A percentile compares a stretch with the other conserved stretches of the same genome.
Evolutionary conservation across 2,797 vertebrate genomes (phyloP).

Genomic region (Helicolenus hilgendorfi): DNA sequence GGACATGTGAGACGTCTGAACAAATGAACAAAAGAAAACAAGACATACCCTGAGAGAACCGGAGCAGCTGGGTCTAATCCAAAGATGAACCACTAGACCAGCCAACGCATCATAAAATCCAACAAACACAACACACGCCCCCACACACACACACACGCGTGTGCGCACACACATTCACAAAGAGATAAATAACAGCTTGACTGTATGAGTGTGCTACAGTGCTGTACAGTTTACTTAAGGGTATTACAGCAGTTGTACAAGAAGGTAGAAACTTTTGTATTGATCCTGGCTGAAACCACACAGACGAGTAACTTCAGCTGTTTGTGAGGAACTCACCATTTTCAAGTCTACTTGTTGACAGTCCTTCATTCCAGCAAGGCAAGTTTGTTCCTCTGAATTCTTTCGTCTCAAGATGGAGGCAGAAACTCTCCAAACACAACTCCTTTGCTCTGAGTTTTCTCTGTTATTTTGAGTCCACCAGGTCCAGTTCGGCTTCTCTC

Average conservation of each 20-base stretch:
- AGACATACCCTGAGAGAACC: slow-evolving; percentile 63
- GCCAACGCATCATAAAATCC: slow-evolving; percentile 54
- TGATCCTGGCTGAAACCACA: slow-evolving; percentile 31
- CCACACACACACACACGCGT: slow-evolving; percentile 11
- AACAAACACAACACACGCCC: slow-evolving; percentile 50
- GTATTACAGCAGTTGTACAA: neutral
- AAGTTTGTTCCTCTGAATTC: slow-evolving; percentile 76
- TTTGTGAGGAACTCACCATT: slow-evolving; percentile 71
- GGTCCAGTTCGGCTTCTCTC: slow-evolving; percentile 78
- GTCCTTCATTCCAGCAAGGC: slow-evolving; percentile 61
- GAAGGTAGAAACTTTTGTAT: slow-evolving; percentile 26
- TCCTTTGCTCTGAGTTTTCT: slow-evolving; percentile 62
- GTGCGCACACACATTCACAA: slow-evolving; percentile 28
- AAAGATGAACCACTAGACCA: slow-evolving; percentile 60
- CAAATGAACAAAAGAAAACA: slow-evolving; percentile 77
- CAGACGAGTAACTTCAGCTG: slow-evolving; percentile 56
- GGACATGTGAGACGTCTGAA: slow-evolving; percentile 81
- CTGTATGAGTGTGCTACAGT: neutral
- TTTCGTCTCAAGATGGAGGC: slow-evolving; percentile 81
- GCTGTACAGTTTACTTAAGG: slow-evolving; percentile 4
- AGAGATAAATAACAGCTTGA: slow-evolving; percentile 41
- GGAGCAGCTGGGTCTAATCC: slow-evolving; percentile 72
- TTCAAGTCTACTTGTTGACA: slow-evolving; percentile 60
- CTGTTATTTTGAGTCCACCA: slow-evolving; percentile 64
- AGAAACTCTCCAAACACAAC: slow-evolving; percentile 75